Evolutionary conservation across 2,888 invertebrate species (phyloP), one percentile per base, ranked within the genome.

Genomic region (Dusona sp.): DNA sequence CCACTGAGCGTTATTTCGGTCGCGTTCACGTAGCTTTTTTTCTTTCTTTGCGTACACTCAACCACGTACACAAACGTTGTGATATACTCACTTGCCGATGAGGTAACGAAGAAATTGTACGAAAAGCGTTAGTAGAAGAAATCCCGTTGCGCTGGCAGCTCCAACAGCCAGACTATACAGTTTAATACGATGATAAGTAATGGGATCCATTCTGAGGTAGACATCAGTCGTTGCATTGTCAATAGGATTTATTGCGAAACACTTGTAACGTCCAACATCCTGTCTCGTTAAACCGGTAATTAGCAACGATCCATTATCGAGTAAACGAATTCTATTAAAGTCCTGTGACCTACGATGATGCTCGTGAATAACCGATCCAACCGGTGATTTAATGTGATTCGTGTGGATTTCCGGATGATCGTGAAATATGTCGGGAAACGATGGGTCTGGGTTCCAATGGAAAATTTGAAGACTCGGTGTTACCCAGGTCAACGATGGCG

Each of bases 241-340:
- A 88, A 97, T 95, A 22, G 98, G 97, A 95, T 98, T 98, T 91
- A 97, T 96, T 64, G 98, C 98, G 92, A 97, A 96, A 93, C 99
- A 99, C 86, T 96, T 96, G 95, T 99, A 99, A 42, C 96, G 95
- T 78, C 98, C 98, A 90, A 97, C 97, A 94, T 98, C 98, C 92
- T 97, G 96, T 89, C 97, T 96, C 61, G 96, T 96, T 84, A 97
- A 95, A 89, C 96, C 95, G 83, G 95, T 95, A 88, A 98, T 97
- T 90, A 96, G 96, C 82, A 98, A 95, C 25, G 97, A 97, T 33
- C 98, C 98, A 92, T 98, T 97, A 38, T 97, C 96, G 70, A 97
- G 95, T 54, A 98, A 94, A 88, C 95, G 95, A 84, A 97, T 95
- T 89, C 97, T 94, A 0, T 95, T 96, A 87, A 94, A 94, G 16